Base-by-base conservation (phyloP, 2,797 vertebrate genomes). In the Microchirus variegatus region DNA sequence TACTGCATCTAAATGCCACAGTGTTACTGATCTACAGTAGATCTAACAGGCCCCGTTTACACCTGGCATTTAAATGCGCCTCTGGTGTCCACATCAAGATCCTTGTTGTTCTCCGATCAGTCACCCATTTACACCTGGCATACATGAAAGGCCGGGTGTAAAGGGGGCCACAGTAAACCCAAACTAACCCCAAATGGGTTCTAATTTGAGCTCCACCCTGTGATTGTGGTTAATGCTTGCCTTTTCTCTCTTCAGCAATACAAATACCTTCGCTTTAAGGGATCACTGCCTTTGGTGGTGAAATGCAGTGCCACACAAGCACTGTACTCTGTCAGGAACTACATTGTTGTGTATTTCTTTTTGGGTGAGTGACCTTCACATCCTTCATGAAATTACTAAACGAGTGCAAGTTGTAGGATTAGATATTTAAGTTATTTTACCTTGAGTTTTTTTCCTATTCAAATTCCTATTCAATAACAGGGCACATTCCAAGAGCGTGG, bases 201-300 rank as follows among this genome's bases (percentile, higher is more conserved):
- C 5, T 22, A 22, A 22, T 22, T n/a, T 45, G 59, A 46, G 15
- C 15, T 18, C 42, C 10, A 37, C 12, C 15, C 15, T 4, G 12
- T 38, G 9, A 17, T 48, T 46, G 16, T 68, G 54, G 22, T 8
- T 48, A 1, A 58, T 47, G 10, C 44, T 70, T 5, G 17, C 2
- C 2, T 26, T 36, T 56, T 63, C 41, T 70, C 68, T 62, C 43
- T 36, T 2, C 61, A 99, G 97, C 96, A 97, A 92, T 96, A 95
- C 87, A 99, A 98, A 83, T 98, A 97, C 73, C 91, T 97, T 57
- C 93, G 91, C 53, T 99, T 99, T 85, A 95, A 97, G 71, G 93
- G 95, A 76, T 92, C 92, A 37, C 82, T 97, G 54, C 87, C 91
- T 22, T 84, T 94, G 65, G 90, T 98, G 38, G 57, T 96, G 74